Base-by-base conservation (phyloP, 2,797 vertebrate genomes). In the Cryptoprocta ferox region DNA sequence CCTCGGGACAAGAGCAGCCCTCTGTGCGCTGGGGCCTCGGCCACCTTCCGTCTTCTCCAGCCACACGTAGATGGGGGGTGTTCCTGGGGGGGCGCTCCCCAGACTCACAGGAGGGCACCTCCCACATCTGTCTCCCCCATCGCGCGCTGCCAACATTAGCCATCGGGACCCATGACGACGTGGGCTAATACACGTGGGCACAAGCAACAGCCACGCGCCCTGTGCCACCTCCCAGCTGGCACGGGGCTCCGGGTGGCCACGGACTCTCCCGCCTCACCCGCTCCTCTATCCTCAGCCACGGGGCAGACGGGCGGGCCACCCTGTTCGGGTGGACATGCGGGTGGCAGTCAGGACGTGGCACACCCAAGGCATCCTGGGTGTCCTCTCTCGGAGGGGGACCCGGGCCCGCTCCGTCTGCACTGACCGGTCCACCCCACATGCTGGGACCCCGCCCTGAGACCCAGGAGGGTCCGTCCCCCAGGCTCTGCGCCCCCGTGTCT, bases 61-160 rank as follows among this genome's bases (percentile, higher is more conserved):
- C 1, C 0, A 65, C 11, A 14, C 6, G 3, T 1, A 7, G 94
- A 24, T 59, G 66, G 97, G 98, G 99, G 70, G 98, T 98, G 85
- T 24, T 24, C 98, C 98, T 98, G 95, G 70, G 68, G 94, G 89
- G 35, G 45, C 6, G 1, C 12, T 5, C 50, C 18, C 35, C 83
- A 48, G 30, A 32, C 73, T 18, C 73, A 8, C 15, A 48, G 73
- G 26, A 32, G 4, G 5, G 35, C 5, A 6, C 35, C 73, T 32
- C 28, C 10, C 28, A 11, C 73, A 42, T 48, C 73, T 4, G 2
- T 45, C 42, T 30, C 15, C 14, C 28, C 12, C 14, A 14, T 73
- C 71, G 28, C 26, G 8, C 42, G 0, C 4, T 9, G 73, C 42
- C 42, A 7, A 10, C 42, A 2, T 28, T 18, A 28, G 42, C 45